Conservation (phyloP, 2,113 vertebrate species). For the Hyaena hyaena region DNA sequence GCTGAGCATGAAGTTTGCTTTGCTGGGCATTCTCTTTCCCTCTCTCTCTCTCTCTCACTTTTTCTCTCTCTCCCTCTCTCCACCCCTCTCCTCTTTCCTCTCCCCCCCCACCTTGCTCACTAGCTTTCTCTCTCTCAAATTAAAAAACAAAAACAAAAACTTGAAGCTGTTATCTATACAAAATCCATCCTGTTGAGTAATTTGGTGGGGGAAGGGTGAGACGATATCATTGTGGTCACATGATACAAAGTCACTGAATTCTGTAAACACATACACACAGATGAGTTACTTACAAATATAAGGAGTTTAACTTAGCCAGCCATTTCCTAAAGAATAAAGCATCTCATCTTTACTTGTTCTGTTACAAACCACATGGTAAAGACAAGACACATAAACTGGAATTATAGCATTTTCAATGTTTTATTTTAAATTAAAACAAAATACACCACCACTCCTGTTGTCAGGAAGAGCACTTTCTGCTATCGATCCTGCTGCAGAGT, state of each 20-base stretch:
- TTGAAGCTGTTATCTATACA: not conserved
- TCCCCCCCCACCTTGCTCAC: too few species aligned
- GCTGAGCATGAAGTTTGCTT: too few species aligned
- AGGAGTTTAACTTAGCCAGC: not conserved
- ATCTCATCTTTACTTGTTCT: not conserved
- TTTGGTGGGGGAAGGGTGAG: not conserved
- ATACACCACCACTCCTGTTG: rapidly evolving
- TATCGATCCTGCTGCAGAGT: not conserved
- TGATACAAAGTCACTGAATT: not conserved
- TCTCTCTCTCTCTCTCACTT: too few species aligned
- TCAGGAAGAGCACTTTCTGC: not conserved
- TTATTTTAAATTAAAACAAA: conserved; percentile 49
- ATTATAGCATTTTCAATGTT: conserved; percentile 9
- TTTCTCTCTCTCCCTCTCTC: too few species aligned
- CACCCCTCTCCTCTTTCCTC: too few species aligned
- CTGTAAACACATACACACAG: not conserved
- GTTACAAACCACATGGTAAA: not conserved
- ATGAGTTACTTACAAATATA: not conserved
- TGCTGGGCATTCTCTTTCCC: too few species aligned
- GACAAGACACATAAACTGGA: not conserved
- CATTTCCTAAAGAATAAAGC: conserved; percentile 19
- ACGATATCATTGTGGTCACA: not conserved
- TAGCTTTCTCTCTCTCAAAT: too few species aligned
- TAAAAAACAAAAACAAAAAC: too few species aligned
- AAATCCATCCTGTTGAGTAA: conserved; percentile 4